Base-by-base conservation (phyloP, 2,888 invertebrate species). In the Sphaeridia pumilis region DNA sequence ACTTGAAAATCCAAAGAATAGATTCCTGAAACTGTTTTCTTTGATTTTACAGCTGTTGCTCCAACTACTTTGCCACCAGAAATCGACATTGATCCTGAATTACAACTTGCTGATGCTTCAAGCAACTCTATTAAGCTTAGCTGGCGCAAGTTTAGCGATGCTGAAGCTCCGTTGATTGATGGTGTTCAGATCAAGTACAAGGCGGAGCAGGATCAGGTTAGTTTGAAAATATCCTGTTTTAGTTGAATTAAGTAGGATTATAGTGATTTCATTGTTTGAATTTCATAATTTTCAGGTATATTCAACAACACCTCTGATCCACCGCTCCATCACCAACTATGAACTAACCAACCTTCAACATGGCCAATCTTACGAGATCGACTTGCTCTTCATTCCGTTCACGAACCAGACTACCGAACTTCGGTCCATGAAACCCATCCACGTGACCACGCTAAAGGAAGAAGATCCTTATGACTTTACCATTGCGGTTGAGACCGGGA, bases 171-270 rank as follows among this genome's bases (percentile, higher is more conserved):
- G 65, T 85, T 83, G 66, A 85, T 90, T 52, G 90, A 92, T 67
- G 90, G 88, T 1, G 81, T 90, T 41, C 89, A 89, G 71, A 73
- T 92, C 61, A 79, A 87, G 63, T 90, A 84, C 69, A 85, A 86
- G 66, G 84, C 86, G 67, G 77, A 82, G 7, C 83, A 84, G 52
- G 84, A 83, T 31, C 85, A 84, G 66, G 70, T 70, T 58, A 55
- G 54, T 34, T 7, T 20, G n/a, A n/a, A n/a, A n/a, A n/a, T n/a
- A n/a, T n/a, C n/a, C n/a, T n/a, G n/a, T n/a, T n/a, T n/a, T n/a
- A n/a, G n/a, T n/a, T n/a, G n/a, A n/a, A n/a, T n/a, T 24, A 26
- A n/a, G 3, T 22, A 14, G 3, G 27, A 25, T 4, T 17, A 17
- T n/a, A 14, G 24, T 12, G 2, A 2, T 38, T 21, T 3, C 35